Base-by-base conservation (phyloP, 1,140 invertebrate species). In the Drosophila orena region DNA sequence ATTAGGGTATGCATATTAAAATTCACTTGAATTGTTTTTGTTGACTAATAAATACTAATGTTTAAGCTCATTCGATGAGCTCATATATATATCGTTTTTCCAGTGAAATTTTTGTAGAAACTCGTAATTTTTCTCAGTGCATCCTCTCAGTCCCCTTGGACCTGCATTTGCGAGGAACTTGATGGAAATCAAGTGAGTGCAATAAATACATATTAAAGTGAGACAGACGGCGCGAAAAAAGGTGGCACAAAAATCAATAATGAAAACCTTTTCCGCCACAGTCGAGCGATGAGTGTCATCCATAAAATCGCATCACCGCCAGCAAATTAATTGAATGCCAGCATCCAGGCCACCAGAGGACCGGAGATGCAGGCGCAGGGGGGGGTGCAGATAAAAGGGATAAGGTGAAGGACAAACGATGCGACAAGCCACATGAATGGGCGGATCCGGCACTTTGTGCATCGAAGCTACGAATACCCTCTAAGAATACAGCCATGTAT, bases 301-400 rank as follows among this genome's bases (percentile, higher is more conserved):
- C 62, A 77, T 77, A 35, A 77, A 77, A 77, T 84, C 50, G 66
- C 64, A 75, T 79, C 68, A 85, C 42, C 46, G 49, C 43, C 50
- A 50, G 69, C 61, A 76, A 86, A 79, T 83, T 88, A 89, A 88
- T 88, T 88, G 84, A 89, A 86, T 81, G 68, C 65, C 68, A 69
- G 52, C 65, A 71, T 55, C 66, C 22, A 56, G 43, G n/a, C 44
- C 40, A 72, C 52, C 46, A 40, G 54, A 49, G 70, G 38, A 42
- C 58, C 20, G 15, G 27, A 56, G 34, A 38, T 56, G 57, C 46
- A 46, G 37, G 43, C 43, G 14, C 43, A 24, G 50, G 34, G 35
- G 10, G 14, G 12, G 38, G 11, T 42, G 35, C 3, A 11, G 4
- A 27, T 50, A 22, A 15, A 34, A 22, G 54, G 43, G 55, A 43